Evolutionary conservation across 2,113 vertebrate genomes (phyloP).

Genomic region (Acinonyx jubatus): DNA sequence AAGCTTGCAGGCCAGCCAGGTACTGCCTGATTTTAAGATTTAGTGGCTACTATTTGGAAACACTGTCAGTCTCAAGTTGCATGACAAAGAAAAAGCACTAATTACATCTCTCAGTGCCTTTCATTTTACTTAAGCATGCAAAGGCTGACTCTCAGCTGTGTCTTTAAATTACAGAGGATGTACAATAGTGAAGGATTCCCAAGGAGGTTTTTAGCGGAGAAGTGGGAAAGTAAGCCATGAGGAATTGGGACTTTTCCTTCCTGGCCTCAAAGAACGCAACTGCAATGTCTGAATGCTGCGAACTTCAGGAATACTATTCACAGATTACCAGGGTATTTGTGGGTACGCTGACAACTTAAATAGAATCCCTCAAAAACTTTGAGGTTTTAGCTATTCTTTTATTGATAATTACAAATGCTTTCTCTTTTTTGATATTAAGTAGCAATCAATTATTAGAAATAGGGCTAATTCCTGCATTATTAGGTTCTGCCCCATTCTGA

Average conservation of each 20-base stretch:
- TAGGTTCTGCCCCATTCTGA: neutral
- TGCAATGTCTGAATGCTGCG: neutral
- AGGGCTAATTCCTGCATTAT: neutral
- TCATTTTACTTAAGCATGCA: neutral
- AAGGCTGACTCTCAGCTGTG: neutral
- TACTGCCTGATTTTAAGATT: neutral
- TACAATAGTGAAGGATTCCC: neutral
- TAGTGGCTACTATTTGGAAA: conserved; percentile 22
- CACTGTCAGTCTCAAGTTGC: neutral
- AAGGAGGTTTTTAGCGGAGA: neutral
- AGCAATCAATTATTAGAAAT: neutral
- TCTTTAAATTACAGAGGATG: conserved; percentile 16
- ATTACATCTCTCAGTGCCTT: neutral
- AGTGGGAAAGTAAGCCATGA: neutral
- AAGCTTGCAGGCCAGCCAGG: neutral
- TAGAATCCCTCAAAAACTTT: neutral
- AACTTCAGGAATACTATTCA: neutral
- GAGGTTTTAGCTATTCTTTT: neutral
- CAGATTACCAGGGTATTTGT: neutral
- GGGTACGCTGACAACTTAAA: neutral
- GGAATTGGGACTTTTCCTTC: neutral
- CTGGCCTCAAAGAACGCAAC: neutral
- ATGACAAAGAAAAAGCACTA: neutral
- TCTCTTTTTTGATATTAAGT: neutral
- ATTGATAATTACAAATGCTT: neutral